Evolutionary conservation across 1,140 invertebrate species (phyloP), one percentile per base, ranked within the genome.

Genomic region (Brachionus rubens): DNA sequence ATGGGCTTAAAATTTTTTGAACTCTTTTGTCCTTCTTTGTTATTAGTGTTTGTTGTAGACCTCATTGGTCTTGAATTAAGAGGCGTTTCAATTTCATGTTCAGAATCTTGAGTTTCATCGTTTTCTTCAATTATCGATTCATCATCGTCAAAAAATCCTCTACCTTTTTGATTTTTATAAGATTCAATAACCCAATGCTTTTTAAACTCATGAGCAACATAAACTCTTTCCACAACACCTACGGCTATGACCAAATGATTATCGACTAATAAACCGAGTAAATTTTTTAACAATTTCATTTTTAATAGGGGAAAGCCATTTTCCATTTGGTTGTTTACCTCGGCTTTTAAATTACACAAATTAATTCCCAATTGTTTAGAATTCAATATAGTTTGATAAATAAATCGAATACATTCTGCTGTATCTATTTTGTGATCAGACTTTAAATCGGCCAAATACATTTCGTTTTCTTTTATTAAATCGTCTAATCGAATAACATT

Each of bases 181-280:
- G 68, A 72, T 30, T 72, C 68, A 30, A 72, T 72, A 16, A 72
- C 68, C 68, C 68, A 72, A 40, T 33, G 68, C 46, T 72, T 48
- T 50, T 72, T 72, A 50, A 72, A 72, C 41, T 72, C 68, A 26
- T 72, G 28, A 2, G 68, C 46, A 4, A 72, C 68, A 72, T 50
- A 72, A 19, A 72, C 68, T 30, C 68, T 33, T 50, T 72, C 28
- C 9, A 41, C 24, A 10, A 72, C 68, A 3, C 68, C 68, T 14
- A 72, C 68, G 12, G 26, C 33, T 5, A 72, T 5, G 14, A 72
- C 33, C 6, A 72, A 33, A 50, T 72, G 28, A 16, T 72, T 24
- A 54, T 24, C 24, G 10, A 50, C 19, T 24, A 54, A 50, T 28
- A 72, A 50, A 21, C 41, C 14, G 21, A 72, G 19, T 21, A 72